phyloP scores from a whole-genome alignment of 1,140 invertebrate genomes.

The Lucilia sericata region DNA sequence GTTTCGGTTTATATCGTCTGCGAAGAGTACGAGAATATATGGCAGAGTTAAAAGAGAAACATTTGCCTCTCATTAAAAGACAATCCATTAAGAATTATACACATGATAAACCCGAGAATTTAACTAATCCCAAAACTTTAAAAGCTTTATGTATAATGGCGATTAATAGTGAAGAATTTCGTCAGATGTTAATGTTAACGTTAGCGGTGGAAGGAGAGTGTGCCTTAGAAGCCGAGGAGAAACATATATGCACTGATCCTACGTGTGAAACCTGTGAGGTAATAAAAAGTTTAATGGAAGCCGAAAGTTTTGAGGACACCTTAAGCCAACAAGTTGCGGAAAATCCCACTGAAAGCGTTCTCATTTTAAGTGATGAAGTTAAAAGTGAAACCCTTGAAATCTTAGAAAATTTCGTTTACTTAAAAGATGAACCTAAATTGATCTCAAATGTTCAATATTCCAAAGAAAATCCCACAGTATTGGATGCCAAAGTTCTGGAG shows the following conservation, averaged over 20 bases:
- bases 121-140: constrained; percentile 50
- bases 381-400: background rate
- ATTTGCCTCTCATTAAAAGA: constrained; percentile 57
- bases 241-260: constrained; percentile 31
- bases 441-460: background rate
- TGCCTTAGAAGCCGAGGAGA: background rate
- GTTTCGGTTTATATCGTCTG: background rate
- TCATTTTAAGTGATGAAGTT: background rate
- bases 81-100: constrained; percentile 52
- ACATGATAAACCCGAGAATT: background rate
- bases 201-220: background rate
- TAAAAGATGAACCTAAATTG: background rate
- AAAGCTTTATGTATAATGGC: constrained; percentile 52
- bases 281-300: constrained; percentile 13
- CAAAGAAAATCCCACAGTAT: background rate
- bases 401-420: background rate
- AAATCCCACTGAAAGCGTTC: background rate
- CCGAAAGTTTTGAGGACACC: background rate
- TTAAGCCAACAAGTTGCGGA: too few relatives aligned
- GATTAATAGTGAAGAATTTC: constrained; percentile 51
- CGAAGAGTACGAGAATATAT: constrained; percentile 45
- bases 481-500: too few relatives aligned
- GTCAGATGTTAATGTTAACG: constrained; percentile 42
- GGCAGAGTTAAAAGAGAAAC: constrained; percentile 50
- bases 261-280: constrained; percentile 28